Evolutionary conservation across 2,797 vertebrate genomes (phyloP).

Genomic region (Eurystomus glaucurus): DNA sequence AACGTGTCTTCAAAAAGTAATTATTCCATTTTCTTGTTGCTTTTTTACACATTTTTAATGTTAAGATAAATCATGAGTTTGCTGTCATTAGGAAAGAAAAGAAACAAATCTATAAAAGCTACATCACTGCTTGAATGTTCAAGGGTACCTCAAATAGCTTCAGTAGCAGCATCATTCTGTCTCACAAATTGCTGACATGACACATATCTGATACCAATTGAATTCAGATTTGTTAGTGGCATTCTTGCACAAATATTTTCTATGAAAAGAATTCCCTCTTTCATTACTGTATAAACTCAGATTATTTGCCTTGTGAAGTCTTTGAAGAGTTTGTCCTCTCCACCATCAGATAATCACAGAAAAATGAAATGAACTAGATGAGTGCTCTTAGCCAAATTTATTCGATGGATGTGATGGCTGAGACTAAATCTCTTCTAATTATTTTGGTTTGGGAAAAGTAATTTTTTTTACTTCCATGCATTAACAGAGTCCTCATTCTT

Average conservation of each 20-base stretch:
- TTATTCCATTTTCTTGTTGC: not conserved
- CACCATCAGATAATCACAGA: not conserved
- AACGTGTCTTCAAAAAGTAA: not conserved
- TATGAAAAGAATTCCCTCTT: not conserved
- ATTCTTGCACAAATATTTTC: not conserved
- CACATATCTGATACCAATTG: not conserved
- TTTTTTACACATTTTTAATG: not conserved
- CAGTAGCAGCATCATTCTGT: not conserved
- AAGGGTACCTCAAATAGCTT: not conserved
- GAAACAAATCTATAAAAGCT: not conserved
- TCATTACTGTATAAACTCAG: not conserved
- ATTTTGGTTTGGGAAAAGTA: not conserved
- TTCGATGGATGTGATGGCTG: not conserved
- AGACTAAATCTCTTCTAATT: not conserved
- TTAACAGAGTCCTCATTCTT: not conserved
- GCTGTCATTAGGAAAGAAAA: not conserved
- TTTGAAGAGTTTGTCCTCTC: not conserved
- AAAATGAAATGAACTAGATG: not conserved
- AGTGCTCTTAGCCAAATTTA: not conserved
- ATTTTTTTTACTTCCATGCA: not conserved
- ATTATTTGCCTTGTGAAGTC: not conserved
- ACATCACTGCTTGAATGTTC: not conserved
- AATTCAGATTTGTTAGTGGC: not conserved
- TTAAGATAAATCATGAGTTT: not conserved
- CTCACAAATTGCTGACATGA: not conserved